Percentiles rank a stretch among this genome's conserved stretches.
Conservation (phyloP, 2,113 vertebrate species). For the Anhinga anhinga region DNA sequence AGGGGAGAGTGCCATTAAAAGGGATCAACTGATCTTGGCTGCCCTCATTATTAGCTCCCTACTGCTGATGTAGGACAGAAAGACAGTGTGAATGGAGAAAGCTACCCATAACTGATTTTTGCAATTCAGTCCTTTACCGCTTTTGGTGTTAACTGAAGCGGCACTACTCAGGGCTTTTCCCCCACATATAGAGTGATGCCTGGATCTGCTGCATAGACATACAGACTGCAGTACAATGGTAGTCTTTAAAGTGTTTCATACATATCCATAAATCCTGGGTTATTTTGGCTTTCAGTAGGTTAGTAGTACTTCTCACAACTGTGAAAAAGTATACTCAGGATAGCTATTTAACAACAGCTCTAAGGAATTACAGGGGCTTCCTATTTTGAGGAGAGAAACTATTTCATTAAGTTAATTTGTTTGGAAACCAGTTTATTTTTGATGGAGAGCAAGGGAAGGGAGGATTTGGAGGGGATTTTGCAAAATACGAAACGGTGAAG, state of each 20-base stretch:
- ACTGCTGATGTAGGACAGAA: neutral
- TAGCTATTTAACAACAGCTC: neutral
- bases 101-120: neutral
- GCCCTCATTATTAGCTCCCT: neutral
- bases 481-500: neutral
- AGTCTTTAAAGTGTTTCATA: neutral
- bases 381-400: neutral
- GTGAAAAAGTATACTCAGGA: neutral
- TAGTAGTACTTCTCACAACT: neutral
- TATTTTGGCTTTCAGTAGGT: neutral
- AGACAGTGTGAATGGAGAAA: neutral
- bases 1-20: neutral
- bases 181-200: accelerated
- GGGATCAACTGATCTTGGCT: neutral
- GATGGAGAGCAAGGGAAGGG: neutral
- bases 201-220: neutral
- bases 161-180: neutral
- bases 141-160: neutral
- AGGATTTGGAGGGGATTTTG: neutral
- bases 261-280: neutral
- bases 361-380: neutral
- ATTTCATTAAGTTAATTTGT: neutral
- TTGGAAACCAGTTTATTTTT: neutral
- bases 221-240: neutral
- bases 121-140: neutral